Base-by-base conservation (phyloP, 2,113 vertebrate genomes). In the Gymnogyps californianus region DNA sequence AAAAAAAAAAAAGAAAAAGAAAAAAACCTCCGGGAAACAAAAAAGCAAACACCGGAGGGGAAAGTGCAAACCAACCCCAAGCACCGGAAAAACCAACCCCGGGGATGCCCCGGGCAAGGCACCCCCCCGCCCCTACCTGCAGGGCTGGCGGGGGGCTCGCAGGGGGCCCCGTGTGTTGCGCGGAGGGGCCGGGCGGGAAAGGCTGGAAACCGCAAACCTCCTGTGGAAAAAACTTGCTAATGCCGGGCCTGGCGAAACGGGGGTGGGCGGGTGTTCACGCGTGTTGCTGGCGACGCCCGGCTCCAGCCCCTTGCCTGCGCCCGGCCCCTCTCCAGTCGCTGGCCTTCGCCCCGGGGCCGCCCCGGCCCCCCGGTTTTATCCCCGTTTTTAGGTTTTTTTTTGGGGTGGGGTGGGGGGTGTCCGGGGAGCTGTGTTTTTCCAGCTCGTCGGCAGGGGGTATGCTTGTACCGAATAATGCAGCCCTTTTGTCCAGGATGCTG, bases 401-500 rank as follows among this genome's bases (percentile, higher is more conserved):
- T 25, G 11, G 32, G 72, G 22, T 21, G 52, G 58, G 75, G n/a
- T n/a, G 29, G 6, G 40, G 6, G 20, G 10, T 76, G 86, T 57
- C 83, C 66, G 34, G 38, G 84, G 61, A 93, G 83, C 61, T 95
- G 91, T 92, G 92, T 16, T 97, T 89, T 94, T 38, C 81, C 95
- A 81, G 78, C 94, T 93, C 79, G 90, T 96, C 96, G 93, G 95
- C 95, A 96, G 97, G 95, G 97, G 96, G 95, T 85, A 97, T 9
- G 88, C 89, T 93, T 88, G 93, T 72, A 96, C 96, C 72, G 94
- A 91, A 74, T 52, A 95, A 97, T 34, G 61, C 77, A 75, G 51
- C 64, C 44, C 65, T 93, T 87, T 85, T 70, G 78, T 19, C 51
- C 74, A 17, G 84, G 65, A 74, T 70, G 38, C 49, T 24, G 29